Evolutionary conservation across 2,113 vertebrate species (phyloP), one percentile per base, ranked within the genome.

Genomic region (Myodes glareolus): DNA sequence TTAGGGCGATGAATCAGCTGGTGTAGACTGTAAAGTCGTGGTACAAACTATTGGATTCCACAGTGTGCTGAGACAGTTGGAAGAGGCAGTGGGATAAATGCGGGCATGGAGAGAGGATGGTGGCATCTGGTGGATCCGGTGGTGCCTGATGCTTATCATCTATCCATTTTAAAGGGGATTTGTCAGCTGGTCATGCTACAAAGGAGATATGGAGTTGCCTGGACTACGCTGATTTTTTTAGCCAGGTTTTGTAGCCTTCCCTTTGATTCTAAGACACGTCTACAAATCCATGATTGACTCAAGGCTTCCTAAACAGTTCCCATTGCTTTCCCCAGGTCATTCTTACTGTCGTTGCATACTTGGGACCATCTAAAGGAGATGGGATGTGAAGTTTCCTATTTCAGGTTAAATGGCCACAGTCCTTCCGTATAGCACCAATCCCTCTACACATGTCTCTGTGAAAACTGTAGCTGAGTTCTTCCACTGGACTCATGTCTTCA

Each of bases 401-500:
- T 63, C 63, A 47, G 52, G 42, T 14, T 87, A 50, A 58, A 25
- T 87, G 45, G 50, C 10, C 39, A 36, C 55, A n/a, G 36, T 73
- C 3, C 7, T 14, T 1, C 3, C 9, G 12, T 7, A 68, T n/a
- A 31, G 36, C 12, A 1, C 39, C 33, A 11, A 0, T 36, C 9
- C 90, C 65, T 90, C n/a, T 50, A 23, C 0, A 21, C 10, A 33
- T 88, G 29, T 80, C 25, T 70, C 55, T n/a, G 13, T 52, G 45
- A 47, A 89, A 36, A 36, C 10, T 3, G 14, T 80, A 86, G 12
- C 16, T 68, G 85, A 36, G 25, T 91, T 80, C 80, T 77, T 86
- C 45, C 31, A 47, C 6, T 14, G 27, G 2, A 27, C 42, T 39
- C 17, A 13, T 36, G 33, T 16, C 14, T 87, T 65, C 11, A 17